Evolutionary conservation across 2,113 vertebrate species (phyloP).

Genomic region (Callorhinus ursinus): DNA sequence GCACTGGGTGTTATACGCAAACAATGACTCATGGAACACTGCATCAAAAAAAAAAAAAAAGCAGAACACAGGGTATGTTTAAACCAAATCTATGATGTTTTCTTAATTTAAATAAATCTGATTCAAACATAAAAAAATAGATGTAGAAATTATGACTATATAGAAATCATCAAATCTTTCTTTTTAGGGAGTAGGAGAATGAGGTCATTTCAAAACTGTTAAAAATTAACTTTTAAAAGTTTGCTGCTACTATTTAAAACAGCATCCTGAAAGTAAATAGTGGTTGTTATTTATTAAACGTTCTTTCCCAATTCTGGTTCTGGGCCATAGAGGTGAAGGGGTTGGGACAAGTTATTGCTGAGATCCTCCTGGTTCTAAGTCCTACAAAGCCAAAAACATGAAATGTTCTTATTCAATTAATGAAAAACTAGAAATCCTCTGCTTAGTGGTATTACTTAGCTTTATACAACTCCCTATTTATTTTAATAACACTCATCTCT

Average conservation of each 20-base stretch:
- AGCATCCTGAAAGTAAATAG: not conserved
- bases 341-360: not conserved
- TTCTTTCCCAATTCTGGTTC: conserved; percentile 27
- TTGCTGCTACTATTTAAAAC: not conserved
- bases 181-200: not conserved
- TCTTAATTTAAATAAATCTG: too few relatives aligned
- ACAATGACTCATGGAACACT: too few relatives aligned
- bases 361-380: not conserved
- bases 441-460: not conserved
- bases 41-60: too few relatives aligned
- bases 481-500: conserved; percentile 20
- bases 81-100: too few relatives aligned
- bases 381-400: not conserved
- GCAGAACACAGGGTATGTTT: too few relatives aligned
- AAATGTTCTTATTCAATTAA: conserved; percentile 10
- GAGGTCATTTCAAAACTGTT: not conserved
- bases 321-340: not conserved
- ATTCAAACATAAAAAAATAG: not conserved
- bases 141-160: not conserved
- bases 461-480: not conserved
- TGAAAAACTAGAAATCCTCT: not conserved
- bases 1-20: too few relatives aligned
- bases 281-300: not conserved
- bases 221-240: conserved; percentile 44
- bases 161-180: not conserved